A percentile compares a stretch with the other conserved stretches of the same genome.
phyloP scores from a whole-genome alignment of 2,888 invertebrate species.

The Peribatodes rhomboidaria region DNA sequence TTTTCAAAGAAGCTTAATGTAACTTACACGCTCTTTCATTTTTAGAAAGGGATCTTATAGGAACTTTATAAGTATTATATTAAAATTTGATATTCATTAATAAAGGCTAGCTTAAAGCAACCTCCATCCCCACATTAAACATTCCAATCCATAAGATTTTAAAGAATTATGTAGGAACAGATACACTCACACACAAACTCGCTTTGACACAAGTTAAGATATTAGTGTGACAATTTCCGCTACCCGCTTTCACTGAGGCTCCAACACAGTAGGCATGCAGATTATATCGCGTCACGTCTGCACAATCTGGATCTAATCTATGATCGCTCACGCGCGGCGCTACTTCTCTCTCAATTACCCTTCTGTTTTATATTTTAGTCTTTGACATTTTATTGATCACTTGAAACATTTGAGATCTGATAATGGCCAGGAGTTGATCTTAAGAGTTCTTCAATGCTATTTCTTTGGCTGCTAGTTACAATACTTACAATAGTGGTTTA shows the following conservation, averaged over 20 bases:
- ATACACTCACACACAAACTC: too few species aligned
- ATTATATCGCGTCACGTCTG: conserved; percentile 50
- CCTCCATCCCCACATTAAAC: too few species aligned
- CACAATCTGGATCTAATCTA: conserved; percentile 48
- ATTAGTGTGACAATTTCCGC: conserved; percentile 10
- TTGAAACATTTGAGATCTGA: conserved; percentile 9
- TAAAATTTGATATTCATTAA: too few species aligned
- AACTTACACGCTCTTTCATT: too few species aligned
- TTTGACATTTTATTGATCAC: conserved; percentile 36
- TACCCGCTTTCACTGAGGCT: conserved; percentile 29
- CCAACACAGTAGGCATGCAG: conserved; percentile 36
- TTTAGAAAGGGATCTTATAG: too few species aligned
- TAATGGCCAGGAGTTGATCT: conserved; percentile 10
- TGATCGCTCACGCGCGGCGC: conserved; percentile 42
- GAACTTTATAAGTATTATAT: too few species aligned
- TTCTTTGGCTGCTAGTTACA: background rate
- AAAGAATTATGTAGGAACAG: too few species aligned
- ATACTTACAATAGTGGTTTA: background rate
- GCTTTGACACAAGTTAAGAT: background rate
- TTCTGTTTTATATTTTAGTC: conserved; percentile 42
- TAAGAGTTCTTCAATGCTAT: conserved; percentile 3
- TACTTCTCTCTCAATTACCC: conserved; percentile 44
- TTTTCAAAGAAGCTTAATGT: too few species aligned
- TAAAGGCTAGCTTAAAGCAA: too few species aligned
- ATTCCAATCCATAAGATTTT: too few species aligned